Evolutionary conservation across 2,888 invertebrate genomes (phyloP).

Genomic region (Biston stratarius): DNA sequence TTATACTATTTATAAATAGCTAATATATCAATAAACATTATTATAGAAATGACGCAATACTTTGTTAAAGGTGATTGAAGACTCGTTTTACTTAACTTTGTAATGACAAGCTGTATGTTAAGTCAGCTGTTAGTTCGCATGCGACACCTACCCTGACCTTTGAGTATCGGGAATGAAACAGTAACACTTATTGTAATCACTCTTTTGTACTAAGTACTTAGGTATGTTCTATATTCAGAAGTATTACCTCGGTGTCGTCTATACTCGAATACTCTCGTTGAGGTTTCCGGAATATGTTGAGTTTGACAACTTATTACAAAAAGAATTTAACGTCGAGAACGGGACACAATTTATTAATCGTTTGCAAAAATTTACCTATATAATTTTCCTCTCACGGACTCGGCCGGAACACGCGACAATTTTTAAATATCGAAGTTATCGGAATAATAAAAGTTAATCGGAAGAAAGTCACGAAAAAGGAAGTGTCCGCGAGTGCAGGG

Average conservation of each 20-base stretch:
- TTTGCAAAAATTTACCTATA: conserved; percentile 45
- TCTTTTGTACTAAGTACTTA: conserved; percentile 27
- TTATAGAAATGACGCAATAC: conserved; percentile 5
- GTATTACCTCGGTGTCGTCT: conserved; percentile 7
- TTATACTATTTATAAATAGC: background rate
- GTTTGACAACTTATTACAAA: conserved; percentile 27
- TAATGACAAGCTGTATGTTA: conserved; percentile 47
- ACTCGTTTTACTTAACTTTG: conserved; percentile 31
- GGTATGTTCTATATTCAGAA: conserved; percentile 15
- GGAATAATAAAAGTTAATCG: conserved; percentile 62
- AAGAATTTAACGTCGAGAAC: conserved; percentile 17
- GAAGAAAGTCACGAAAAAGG: conserved; percentile 79
- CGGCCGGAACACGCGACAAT: conserved; percentile 58
- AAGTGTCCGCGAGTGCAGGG: conserved; percentile 69
- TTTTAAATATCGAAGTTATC: conserved; percentile 65
- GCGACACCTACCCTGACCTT: conserved; percentile 70
- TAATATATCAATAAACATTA: background rate
- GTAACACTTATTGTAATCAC: conserved; percentile 62
- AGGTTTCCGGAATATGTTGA: conserved; percentile 18
- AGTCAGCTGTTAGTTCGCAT: conserved; percentile 68
- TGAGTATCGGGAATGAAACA: conserved; percentile 69
- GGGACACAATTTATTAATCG: conserved; percentile 47
- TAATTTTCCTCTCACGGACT: conserved; percentile 56
- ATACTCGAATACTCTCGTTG: conserved; percentile 24
- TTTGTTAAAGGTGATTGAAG: conserved; percentile 7